Evolutionary conservation across 64 coral and sea anemone genomes (phyloP), one percentile per base, ranked within the genome.

Genomic region (Montipora cactus): DNA sequence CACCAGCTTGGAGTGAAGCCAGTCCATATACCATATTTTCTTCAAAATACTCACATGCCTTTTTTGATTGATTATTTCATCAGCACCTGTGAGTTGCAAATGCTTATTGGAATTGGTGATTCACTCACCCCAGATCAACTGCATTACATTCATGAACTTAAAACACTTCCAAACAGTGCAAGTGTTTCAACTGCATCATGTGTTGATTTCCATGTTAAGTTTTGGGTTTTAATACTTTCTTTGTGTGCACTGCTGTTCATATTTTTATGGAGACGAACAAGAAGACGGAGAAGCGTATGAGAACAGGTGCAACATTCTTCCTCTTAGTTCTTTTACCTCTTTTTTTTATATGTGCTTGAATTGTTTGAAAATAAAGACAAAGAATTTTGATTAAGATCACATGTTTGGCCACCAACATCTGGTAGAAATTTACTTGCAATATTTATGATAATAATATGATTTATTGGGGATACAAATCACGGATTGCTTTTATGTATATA

Each of bases 81-180:
- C 12, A 94, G 91, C 22, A 49, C 80, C 0, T 98, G 96, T 87
- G 78, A 95, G 76, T 95, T 95, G 23, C 79, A 93, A 69, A 79
- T 85, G 23, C 13, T 98, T 8, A 90, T 98, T 18, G 96, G 91
- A 5, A 61, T 95, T 14, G 94, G 96, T 8, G 96, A 98, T 75
- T 98, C 96, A 0, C 90, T 98, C 50, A 87, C 90, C 44, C 59
- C 78, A 66, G 37, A 87, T 18, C 96, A 98, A 87, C 69, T 98
- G 19, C 18, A 79, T 79, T 87, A 95, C 78, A 50, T 98, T 19
- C 76, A 98, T 67, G 7, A 71, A 71, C 12, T 71, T 20, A 86
- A 86, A 4, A 47, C 82, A n/a, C 3, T 71, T 6, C 49, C 82
- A 21, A n/a, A 18, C 21, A 5, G 2, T 82, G 13, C 62, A 44